A percentile compares a stretch with the other conserved stretches of the same genome.
Evolutionary conservation across 2,888 invertebrate genomes (phyloP).

Genomic region (Aplocera efformata): DNA sequence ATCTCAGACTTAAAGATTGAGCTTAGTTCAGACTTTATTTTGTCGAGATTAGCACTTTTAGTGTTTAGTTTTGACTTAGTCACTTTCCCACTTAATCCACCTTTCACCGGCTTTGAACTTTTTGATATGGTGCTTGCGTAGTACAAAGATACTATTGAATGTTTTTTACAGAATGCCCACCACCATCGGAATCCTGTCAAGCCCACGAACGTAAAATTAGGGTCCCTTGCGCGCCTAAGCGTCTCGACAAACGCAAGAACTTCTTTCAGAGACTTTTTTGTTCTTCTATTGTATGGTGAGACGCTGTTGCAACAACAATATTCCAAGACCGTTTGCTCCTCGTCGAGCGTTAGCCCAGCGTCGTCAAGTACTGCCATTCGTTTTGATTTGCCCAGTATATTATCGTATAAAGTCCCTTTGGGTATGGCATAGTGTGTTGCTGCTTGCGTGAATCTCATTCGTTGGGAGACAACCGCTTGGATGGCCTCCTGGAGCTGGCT

Average conservation of each 20-base stretch:
- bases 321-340: slow-evolving; percentile 84
- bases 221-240: slow-evolving; percentile 78
- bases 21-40: no score
- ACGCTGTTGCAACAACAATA: slow-evolving; percentile 87
- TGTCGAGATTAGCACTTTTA: no score
- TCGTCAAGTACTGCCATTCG: slow-evolving; percentile 88
- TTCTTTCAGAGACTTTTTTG: slow-evolving; percentile 83
- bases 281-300: slow-evolving; percentile 86
- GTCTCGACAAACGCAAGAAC: slow-evolving; percentile 85
- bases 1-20: no score
- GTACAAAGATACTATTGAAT: slow-evolving; percentile 83
- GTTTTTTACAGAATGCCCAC: slow-evolving; percentile 91
- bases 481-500: slow-evolving; percentile 87
- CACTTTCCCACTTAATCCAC: no score
- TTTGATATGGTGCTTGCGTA: slow-evolving; percentile 42
- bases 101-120: no score
- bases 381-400: slow-evolving; percentile 88
- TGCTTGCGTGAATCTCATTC: slow-evolving; percentile 89
- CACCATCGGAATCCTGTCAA: slow-evolving; percentile 88
- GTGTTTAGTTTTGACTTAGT: no score
- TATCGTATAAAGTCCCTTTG: slow-evolving; percentile 89
- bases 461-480: slow-evolving; percentile 86
- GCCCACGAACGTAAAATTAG: slow-evolving; percentile 84
- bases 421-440: slow-evolving; percentile 86
- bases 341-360: slow-evolving; percentile 79